Evolutionary conservation across 2,888 invertebrate genomes (phyloP), one percentile per base, ranked within the genome.

Genomic region (Osedax frankpressi): DNA sequence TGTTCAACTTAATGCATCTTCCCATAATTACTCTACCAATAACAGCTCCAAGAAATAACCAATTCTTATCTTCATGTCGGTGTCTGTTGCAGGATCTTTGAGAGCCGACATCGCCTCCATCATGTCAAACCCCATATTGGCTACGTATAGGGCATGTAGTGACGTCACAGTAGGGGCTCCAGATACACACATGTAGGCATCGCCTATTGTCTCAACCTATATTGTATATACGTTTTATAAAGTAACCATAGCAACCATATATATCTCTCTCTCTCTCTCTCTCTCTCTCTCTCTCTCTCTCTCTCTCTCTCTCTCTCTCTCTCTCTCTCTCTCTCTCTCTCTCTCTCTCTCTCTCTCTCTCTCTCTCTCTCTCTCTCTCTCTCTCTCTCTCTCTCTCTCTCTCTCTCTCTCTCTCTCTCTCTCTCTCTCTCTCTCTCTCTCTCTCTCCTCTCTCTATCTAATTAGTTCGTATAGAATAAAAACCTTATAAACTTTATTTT

Each of bases 131-230:
- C 94, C 94, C 94, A 96, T 95, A 82, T 86, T 84, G 68, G 83
- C 79, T 27, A 84, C 82, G 74, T 82, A 81, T 82, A 93, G 91
- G 0, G 94, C 94, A 82, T 97, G 96, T 81, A 92, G 91, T 72
- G 88, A 88, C 81, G 93, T 92, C 80, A 91, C 90, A 78, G 92
- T 91, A 0, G 95, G 95, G 0, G 94, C 94, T 0, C 96, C 96
- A 0, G 93, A 92, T 0, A 95, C 96, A 0, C 95, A 93, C 95
- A 97, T 95, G 83, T 96, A 97, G 0, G 96, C 96, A 82, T 97
- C 96, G 0, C 96, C 95, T 78, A 96, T 95, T 0, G 96, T 96
- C 86, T 96, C 96, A 60, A 94, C 93, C 93, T 93, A n/a, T n/a
- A n/a, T n/a, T n/a, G n/a, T n/a, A n/a, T n/a, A n/a, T n/a, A n/a